Evolutionary conservation across 2,888 invertebrate genomes (phyloP).

Genomic region (Dexiosoma caninum): DNA sequence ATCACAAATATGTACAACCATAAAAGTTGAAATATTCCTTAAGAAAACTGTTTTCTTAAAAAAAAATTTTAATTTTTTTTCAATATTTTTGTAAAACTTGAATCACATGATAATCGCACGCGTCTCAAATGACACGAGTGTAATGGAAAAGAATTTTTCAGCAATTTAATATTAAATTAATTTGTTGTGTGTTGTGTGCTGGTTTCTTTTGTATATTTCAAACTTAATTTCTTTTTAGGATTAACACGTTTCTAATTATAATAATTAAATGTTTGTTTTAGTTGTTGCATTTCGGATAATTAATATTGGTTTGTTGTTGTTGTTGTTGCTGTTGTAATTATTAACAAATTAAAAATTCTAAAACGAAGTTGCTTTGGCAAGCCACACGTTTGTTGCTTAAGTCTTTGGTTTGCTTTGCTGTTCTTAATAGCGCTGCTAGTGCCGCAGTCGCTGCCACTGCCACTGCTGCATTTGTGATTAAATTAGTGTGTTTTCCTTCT

Average conservation of each 20-base stretch:
- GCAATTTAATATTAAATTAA: conserved; percentile 25
- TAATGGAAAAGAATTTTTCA: conserved; percentile 40
- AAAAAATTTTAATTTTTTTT: background rate
- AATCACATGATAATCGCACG: conserved; percentile 73
- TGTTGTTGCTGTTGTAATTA: too few relatives aligned
- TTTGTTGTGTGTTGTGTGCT: background rate
- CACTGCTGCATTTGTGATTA: conserved; percentile 2
- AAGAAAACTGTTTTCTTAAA: background rate
- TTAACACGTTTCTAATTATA: conserved; percentile 52
- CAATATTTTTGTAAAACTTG: background rate
- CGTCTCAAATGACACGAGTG: conserved; percentile 76
- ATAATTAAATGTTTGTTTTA: conserved; percentile 40
- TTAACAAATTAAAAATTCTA: background rate
- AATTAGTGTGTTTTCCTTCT: background rate
- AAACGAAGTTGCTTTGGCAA: background rate
- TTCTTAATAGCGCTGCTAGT: too few relatives aligned
- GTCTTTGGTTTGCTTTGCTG: conserved; percentile 66
- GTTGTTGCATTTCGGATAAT: background rate
- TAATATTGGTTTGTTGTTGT: too few relatives aligned
- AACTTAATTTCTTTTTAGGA: conserved; percentile 42
- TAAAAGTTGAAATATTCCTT: background rate
- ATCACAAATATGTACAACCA: background rate
- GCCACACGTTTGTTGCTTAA: conserved; percentile 70
- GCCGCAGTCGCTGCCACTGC: background rate
- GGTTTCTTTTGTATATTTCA: background rate